phyloP scores from a whole-genome alignment of 2,888 invertebrate species.

The Belgica antarctica region DNA sequence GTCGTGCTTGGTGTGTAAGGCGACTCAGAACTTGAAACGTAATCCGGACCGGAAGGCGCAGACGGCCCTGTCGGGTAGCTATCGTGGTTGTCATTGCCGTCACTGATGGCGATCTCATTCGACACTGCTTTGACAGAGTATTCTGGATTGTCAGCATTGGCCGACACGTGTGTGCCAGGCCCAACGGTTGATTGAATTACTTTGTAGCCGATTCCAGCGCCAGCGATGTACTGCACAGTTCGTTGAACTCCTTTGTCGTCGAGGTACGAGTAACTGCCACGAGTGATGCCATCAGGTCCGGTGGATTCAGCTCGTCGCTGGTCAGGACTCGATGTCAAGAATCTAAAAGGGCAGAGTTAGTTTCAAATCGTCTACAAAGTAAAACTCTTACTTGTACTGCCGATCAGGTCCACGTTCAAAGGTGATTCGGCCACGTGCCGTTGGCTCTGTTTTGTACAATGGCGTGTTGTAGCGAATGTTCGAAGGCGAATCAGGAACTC shows the following conservation, averaged over 20 bases:
- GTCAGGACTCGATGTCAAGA: slow-evolving; percentile 73
- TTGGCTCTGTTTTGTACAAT: slow-evolving; percentile 62
- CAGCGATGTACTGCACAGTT: slow-evolving; percentile 76
- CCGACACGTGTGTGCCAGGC: slow-evolving; percentile 56
- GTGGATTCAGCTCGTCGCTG: slow-evolving; percentile 72
- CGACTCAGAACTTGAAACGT: not conserved
- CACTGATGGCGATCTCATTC: slow-evolving; percentile 37
- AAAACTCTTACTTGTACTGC: slow-evolving; percentile 61
- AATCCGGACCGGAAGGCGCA: slow-evolving; percentile 19
- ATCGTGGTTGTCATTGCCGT: not conserved
- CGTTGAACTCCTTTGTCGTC: slow-evolving; percentile 76
- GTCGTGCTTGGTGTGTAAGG: not conserved
- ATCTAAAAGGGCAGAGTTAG: slow-evolving; percentile 54
- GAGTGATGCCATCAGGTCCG: slow-evolving; percentile 68
- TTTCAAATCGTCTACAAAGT: not conserved
- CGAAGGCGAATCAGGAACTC: slow-evolving; percentile 63
- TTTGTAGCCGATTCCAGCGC: slow-evolving; percentile 73
- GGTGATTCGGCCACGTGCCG: slow-evolving; percentile 68
- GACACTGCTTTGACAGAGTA: slow-evolving; percentile 48
- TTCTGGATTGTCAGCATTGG: slow-evolving; percentile 58
- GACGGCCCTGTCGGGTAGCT: slow-evolving; percentile 25
- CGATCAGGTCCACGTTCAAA: slow-evolving; percentile 71
- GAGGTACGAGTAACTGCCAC: slow-evolving; percentile 71
- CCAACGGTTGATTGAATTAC: slow-evolving; percentile 70
- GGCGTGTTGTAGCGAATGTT: slow-evolving; percentile 66